A percentile compares a stretch with the other conserved stretches of the same genome.
Conservation (phyloP, 2,888 invertebrate genomes). For the Drosophila niveifrons region DNA sequence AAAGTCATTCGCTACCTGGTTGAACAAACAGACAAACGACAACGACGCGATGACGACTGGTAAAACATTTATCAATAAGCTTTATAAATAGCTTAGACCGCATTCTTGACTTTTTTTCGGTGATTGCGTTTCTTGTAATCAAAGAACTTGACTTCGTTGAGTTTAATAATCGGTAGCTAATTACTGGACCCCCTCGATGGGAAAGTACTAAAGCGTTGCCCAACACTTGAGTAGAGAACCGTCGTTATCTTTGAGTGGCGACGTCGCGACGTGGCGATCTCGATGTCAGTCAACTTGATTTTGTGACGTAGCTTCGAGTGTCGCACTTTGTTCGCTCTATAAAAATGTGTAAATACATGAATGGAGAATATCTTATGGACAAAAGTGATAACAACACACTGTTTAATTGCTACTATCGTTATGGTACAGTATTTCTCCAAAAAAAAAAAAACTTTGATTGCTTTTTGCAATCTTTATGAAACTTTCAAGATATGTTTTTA, state of each 20-base stretch:
- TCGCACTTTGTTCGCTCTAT: conserved; percentile 25
- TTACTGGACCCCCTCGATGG: conserved; percentile 32
- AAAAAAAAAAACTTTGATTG: no score
- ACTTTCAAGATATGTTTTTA: background rate
- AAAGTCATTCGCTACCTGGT: conserved; percentile 38
- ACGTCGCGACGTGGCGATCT: background rate
- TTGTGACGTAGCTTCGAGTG: conserved; percentile 26
- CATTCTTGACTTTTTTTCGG: background rate
- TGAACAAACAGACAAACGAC: conserved; percentile 10
- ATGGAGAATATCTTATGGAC: background rate
- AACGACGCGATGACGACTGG: conserved; percentile 5
- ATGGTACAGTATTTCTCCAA: background rate
- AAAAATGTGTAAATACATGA: conserved; percentile 8
- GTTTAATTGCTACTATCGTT: conserved; percentile 1
- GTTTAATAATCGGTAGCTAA: conserved; percentile 71
- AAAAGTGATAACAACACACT: background rate
- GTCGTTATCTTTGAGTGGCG: conserved; percentile 41
- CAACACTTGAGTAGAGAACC: background rate
- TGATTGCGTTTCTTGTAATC: conserved; percentile 35
- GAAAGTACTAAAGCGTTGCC: background rate
- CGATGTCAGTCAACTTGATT: background rate
- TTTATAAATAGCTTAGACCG: conserved; percentile 29
- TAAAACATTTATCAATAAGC: conserved; percentile 45
- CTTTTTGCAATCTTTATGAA: background rate
- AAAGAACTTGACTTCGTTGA: conserved; percentile 37